These are phyloP conservation scores for Drosophila pectinifera DNA, from an alignment of 1,140 invertebrate genomes.

Conservation along the genomic window DNA sequence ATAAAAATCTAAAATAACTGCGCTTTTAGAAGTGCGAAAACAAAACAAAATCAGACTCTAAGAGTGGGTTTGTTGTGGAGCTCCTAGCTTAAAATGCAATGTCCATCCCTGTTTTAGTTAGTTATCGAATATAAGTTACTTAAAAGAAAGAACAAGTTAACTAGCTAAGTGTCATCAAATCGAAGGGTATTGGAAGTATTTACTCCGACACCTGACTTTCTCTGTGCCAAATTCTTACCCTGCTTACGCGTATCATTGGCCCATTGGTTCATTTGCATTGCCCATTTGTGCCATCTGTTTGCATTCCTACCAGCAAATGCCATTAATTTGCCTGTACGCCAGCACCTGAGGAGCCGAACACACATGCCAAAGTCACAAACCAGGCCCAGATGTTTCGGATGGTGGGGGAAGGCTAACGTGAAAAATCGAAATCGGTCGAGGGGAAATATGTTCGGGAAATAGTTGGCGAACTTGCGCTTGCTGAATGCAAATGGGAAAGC, in stretches of 20 bases:
- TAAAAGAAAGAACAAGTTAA: background rate
- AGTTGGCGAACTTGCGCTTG: background rate
- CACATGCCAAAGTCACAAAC: constrained; percentile 14
- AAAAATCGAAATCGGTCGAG: constrained; percentile 6
- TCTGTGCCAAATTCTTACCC: constrained; percentile 7
- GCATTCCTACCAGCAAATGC: constrained; percentile 20
- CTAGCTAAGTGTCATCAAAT: background rate
- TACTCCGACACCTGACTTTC: constrained; percentile 13
- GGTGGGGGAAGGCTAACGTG: background rate
- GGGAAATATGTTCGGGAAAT: constrained; percentile 1
- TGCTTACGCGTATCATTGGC: constrained; percentile 18
- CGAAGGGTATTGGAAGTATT: background rate
- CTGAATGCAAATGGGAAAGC: constrained; percentile 34
- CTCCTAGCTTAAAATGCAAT: too few species aligned
- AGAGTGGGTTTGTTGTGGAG: too few species aligned
- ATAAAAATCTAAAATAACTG: too few species aligned
- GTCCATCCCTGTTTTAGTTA: background rate
- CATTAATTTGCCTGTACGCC: constrained; percentile 19
- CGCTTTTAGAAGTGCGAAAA: too few species aligned
- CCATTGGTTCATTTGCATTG: constrained; percentile 20
- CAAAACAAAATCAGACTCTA: too few species aligned
- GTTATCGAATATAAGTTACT: too few species aligned
- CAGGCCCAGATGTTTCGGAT: constrained; percentile 39
- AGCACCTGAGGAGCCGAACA: constrained; percentile 20
- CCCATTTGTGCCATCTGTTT: constrained; percentile 23